Conservation (phyloP, 64 coral and sea anemone species). For the Catalaphyllia jardinei region DNA sequence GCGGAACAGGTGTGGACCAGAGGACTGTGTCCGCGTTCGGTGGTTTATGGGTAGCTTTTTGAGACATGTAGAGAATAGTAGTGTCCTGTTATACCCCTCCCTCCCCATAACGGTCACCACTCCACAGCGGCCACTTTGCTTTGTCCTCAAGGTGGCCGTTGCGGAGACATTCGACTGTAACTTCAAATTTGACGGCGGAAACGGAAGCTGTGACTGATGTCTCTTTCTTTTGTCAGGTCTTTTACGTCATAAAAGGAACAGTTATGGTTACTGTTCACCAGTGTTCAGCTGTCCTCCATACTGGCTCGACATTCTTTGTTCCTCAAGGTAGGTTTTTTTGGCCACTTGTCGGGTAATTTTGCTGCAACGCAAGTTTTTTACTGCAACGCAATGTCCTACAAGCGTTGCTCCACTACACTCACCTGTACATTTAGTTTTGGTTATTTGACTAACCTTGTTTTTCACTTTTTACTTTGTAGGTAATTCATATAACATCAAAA, state of each 20-base stretch:
- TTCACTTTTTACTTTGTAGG: conserved; percentile 16
- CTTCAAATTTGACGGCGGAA: too few species aligned
- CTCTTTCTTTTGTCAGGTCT: conserved; percentile 50
- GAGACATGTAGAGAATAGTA: too few species aligned
- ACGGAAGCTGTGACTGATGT: neutral
- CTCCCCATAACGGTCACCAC: too few species aligned
- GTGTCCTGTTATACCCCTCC: too few species aligned
- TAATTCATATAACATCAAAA: conserved; percentile 61
- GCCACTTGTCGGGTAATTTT: neutral
- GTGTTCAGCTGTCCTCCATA: conserved; percentile 23
- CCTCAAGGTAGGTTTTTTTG: conserved; percentile 63
- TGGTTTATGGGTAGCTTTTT: too few species aligned
- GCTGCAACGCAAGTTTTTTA: neutral
- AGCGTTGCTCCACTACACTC: neutral
- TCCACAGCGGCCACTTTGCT: too few species aligned
- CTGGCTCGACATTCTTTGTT: conserved; percentile 86
- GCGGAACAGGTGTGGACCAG: too few species aligned
- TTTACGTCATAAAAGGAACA: conserved; percentile 71
- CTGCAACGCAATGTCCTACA: too few species aligned
- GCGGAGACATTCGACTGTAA: too few species aligned
- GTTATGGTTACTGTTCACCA: conserved; percentile 79
- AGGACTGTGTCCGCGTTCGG: too few species aligned
- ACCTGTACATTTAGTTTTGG: neutral
- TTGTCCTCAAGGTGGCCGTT: too few species aligned
- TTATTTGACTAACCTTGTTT: neutral